Base-by-base conservation (phyloP, 2,888 invertebrate species). In the Amphipoea lucens region DNA sequence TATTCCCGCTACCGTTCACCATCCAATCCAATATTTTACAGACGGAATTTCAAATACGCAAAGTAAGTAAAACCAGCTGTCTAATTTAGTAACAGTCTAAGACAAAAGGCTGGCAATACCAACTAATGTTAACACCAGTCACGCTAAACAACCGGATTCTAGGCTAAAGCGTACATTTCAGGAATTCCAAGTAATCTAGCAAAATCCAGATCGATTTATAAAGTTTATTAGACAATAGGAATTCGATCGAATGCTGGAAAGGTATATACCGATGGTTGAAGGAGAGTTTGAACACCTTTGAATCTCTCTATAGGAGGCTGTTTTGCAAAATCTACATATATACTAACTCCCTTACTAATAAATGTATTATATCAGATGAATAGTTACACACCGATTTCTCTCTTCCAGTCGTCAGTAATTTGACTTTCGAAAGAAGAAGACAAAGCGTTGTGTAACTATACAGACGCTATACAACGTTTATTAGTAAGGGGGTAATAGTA, bases 81-180 rank as follows among this genome's bases (percentile, higher is more conserved):
- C 86, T 84, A 71, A 89, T 87, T 87, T 76, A 88, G 85, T 66
- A 73, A 67, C 68, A 71, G 40, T 9, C 17, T 62, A 74, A 81
- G 74, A 86, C 87, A 86, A 87, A 78, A 87, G 87, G 62, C 78
- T 79, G 74, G 75, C 84, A 72, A 23, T 86, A 81, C 77, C 72
- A 74, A 77, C 73, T 62, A 88, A 84, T 85, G 87, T 87, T 87
- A 83, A 85, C 87, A 87, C 88, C 82, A 92, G 86, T 90, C 86
- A 90, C 87, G 90, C 87, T 86, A 79, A 76, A 76, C 86, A 90
- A 91, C 92, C 90, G 90, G 93, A 92, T 89, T 89, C 88, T 81
- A 66, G 67, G 68, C 67, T 80, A 79, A 85, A 83, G 54, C 76
- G 71, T 12, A 78, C 78, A 86, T 76, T 86, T 78, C 76, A 81